Conservation (phyloP, 1,140 invertebrate genomes). For the Rhizoglyphus robini region DNA sequence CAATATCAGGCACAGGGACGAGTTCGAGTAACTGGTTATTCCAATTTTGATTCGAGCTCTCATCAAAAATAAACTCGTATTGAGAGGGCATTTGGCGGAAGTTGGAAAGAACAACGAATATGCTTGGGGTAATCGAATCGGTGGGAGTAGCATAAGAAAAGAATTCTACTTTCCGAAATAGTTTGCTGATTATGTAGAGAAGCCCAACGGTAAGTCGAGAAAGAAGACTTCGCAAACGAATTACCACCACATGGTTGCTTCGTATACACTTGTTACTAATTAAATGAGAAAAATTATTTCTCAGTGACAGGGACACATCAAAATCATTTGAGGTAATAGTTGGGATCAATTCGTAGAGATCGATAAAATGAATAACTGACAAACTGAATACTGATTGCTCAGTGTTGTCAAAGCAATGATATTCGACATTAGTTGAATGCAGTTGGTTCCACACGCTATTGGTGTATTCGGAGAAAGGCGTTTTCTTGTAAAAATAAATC, state of each 20-base stretch:
- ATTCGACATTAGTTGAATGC: too few species aligned
- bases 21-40: background rate
- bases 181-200: background rate
- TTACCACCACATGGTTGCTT: background rate
- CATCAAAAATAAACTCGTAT: background rate
- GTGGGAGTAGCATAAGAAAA: background rate
- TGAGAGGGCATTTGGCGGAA: background rate
- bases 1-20: background rate
- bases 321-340: slow-evolving; percentile 1
- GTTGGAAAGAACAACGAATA: background rate
- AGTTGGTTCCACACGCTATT: too few species aligned
- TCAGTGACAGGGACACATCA: background rate
- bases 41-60: background rate
- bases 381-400: background rate
- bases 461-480: too few species aligned
- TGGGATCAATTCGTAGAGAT: background rate
- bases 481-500: too few species aligned
- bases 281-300: background rate
- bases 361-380: slow-evolving; percentile 2
- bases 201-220: background rate
- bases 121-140: background rate
- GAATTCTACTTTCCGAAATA: background rate
- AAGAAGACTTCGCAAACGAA: background rate
- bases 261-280: background rate
- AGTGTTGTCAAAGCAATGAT: background rate